Evolutionary conservation across 1,140 invertebrate genomes (phyloP).

Genomic region (Wiebesia pumilae): DNA sequence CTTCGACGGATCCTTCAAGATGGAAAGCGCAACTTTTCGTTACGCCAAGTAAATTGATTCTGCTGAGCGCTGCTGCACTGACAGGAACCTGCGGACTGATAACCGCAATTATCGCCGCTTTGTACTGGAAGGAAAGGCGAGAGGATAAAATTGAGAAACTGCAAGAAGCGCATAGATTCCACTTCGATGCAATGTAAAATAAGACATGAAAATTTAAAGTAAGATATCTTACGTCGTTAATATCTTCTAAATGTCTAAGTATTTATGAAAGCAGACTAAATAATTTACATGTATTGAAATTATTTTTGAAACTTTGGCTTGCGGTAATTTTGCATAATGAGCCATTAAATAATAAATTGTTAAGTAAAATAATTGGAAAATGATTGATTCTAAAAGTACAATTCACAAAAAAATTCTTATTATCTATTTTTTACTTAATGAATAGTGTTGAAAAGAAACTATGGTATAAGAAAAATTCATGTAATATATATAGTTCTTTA

Average conservation of each 20-base stretch:
- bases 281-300: background rate
- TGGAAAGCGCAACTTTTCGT: slow-evolving; percentile 97
- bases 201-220: slow-evolving; percentile 4
- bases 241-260: background rate
- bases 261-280: background rate
- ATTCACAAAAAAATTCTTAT: no score
- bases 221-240: slow-evolving; percentile 11
- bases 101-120: slow-evolving; percentile 86
- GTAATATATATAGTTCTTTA: background rate
- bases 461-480: background rate
- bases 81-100: slow-evolving; percentile 91
- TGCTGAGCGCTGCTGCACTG: slow-evolving; percentile 92
- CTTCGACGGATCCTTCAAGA: slow-evolving; percentile 82
- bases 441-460: no score
- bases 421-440: no score
- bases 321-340: background rate
- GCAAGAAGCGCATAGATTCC: slow-evolving; percentile 90
- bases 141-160: slow-evolving; percentile 93
- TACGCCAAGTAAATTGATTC: slow-evolving; percentile 94
- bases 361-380: background rate
- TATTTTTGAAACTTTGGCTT: background rate
- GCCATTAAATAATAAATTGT: background rate
- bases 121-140: slow-evolving; percentile 95
- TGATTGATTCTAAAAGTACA: background rate
- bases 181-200: slow-evolving; percentile 85